phyloP scores from a whole-genome alignment of 2,113 vertebrate species.

The Leptosomus discolor region DNA sequence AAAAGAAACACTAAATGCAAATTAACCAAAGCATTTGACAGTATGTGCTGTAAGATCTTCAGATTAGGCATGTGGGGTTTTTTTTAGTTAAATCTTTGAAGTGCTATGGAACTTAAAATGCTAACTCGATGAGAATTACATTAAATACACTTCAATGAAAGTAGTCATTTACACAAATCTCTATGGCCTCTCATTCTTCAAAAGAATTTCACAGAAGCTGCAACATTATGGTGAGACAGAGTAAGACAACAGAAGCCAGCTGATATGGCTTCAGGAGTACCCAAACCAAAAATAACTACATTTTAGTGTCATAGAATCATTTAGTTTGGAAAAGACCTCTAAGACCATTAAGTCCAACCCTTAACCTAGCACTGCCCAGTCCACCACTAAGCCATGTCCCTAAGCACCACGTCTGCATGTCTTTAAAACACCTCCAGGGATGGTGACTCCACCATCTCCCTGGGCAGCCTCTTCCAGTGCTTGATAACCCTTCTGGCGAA shows the following conservation, averaged over 20 bases:
- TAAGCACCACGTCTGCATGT: no score
- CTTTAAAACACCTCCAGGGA: background rate
- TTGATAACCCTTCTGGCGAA: background rate
- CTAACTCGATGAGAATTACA: background rate
- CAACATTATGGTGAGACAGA: background rate
- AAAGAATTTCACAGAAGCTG: background rate
- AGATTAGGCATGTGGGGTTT: background rate
- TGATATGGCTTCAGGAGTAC: background rate
- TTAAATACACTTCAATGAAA: background rate
- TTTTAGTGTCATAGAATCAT: background rate
- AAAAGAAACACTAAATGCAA: background rate
- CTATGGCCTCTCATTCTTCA: background rate
- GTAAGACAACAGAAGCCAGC: background rate
- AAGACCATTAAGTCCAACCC: background rate
- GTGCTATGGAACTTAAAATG: background rate
- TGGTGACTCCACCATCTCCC: background rate
- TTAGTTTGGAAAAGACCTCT: background rate
- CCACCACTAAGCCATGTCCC: background rate
- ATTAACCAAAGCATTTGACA: background rate
- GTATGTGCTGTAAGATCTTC: background rate
- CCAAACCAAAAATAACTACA: background rate
- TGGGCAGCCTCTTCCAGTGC: background rate
- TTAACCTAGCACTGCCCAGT: background rate
- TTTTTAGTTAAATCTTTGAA: background rate
- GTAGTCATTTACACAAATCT: background rate